Evolutionary conservation across 2,888 invertebrate species (phyloP), one percentile per base, ranked within the genome.

Genomic region (Molorchus minor): DNA sequence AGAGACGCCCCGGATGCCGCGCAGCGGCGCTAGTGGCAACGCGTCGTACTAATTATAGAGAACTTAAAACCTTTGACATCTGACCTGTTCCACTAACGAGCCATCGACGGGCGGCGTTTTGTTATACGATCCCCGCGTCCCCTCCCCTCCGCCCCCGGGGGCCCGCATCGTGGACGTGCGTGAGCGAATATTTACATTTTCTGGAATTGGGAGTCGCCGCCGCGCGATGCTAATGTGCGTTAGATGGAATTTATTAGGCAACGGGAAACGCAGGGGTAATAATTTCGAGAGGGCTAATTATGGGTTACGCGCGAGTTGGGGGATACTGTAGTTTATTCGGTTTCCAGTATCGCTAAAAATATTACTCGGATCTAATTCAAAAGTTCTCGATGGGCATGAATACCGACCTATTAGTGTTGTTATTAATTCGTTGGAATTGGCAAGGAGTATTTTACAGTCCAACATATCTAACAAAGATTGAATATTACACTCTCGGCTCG

Each of bases 41-140:
- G 75, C 73, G 69, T 68, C 68, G 68, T 67, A 73, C 78, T 81
- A 81, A 81, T 81, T 81, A 81, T 79, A 81, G 79, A 75, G 79
- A 80, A 80, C 79, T 71, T 76, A 78, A 80, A 80, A 80, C 81
- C 80, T 81, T 81, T 81, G 81, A 81, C 81, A 81, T 81, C 75
- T 77, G 81, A 81, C 80, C 80, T 79, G 77, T 76, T 79, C 76
- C 73, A 75, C 78, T 79, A 79, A 79, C 79, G 79, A 80, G 78
- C 76, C 68, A 75, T 75, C 76, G 77, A 72, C 72, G 73, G 74
- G 78, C 75, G 74, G 78, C 75, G 73, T 79, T 78, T 73, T 77
- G 78, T 79, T 79, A 78, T n/a, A n/a, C n/a, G n/a, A n/a, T 78
- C 69, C 65, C 51, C 54, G 52, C 59, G 59, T 51, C 54, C 44